Percentiles rank a stretch among this genome's conserved stretches.
These are phyloP conservation scores for Eumaeus atala DNA, from an alignment of 1,140 invertebrate species.

Conservation along the genomic window DNA sequence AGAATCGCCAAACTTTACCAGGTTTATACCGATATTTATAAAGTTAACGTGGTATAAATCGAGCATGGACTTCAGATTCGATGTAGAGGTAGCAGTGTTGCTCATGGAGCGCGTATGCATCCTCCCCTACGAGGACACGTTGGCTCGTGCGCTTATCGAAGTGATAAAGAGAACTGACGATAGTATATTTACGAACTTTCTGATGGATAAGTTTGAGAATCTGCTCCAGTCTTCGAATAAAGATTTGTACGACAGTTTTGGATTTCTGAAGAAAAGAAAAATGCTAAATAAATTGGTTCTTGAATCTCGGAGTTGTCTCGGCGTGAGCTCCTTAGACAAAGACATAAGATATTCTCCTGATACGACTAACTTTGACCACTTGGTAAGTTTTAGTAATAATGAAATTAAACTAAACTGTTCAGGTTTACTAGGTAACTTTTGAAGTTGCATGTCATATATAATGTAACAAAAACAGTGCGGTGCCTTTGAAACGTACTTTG, in stretches of 20 bases:
- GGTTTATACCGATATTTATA: constrained; percentile 49
- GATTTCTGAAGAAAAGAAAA: constrained; percentile 24
- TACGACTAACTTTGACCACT: constrained; percentile 41
- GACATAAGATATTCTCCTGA: constrained; percentile 44
- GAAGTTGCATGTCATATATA: too few relatives aligned
- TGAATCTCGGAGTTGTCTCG: background rate
- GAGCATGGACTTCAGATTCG: constrained; percentile 28
- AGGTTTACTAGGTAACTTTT: background rate
- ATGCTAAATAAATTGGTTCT: background rate
- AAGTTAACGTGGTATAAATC: constrained; percentile 46
- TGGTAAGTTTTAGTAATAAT: constrained; percentile 32
- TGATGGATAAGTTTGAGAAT: constrained; percentile 39
- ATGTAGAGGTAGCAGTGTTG: constrained; percentile 29
- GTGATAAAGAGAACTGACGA: constrained; percentile 40
- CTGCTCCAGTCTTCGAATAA: constrained; percentile 25
- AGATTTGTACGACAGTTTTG: constrained; percentile 30
- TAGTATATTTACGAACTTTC: constrained; percentile 36
- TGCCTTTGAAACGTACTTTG: too few relatives aligned
- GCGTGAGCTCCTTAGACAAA: constrained; percentile 16
- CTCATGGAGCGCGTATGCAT: constrained; percentile 53
- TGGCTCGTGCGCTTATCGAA: constrained; percentile 35
- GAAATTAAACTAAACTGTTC: background rate
- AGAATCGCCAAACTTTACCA: constrained; percentile 50
- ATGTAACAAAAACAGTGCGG: too few relatives aligned
- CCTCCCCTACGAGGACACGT: constrained; percentile 36